Conservation (phyloP, 2,113 vertebrate genomes). For the Phyllostomus hastatus region DNA sequence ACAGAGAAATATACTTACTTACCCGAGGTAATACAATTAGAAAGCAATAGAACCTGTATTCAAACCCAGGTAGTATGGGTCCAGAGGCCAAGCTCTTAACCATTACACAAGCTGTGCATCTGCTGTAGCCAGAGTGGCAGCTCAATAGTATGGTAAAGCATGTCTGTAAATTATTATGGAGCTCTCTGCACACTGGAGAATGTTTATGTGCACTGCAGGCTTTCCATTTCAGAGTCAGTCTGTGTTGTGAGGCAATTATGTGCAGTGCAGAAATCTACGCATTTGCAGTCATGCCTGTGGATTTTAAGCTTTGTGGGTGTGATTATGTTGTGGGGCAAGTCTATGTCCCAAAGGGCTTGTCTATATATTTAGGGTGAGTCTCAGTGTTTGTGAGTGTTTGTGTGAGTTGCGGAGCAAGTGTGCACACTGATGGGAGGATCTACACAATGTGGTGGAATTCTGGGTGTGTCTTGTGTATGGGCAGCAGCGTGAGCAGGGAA, state of each 20-base stretch:
- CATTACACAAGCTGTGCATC: background rate
- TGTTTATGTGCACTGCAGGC: background rate
- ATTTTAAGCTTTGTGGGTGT: background rate
- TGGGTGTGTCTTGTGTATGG: background rate
- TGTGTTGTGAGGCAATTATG: background rate
- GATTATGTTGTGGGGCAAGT: background rate
- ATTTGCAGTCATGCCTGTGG: background rate
- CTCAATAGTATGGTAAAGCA: background rate
- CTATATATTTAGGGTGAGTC: background rate
- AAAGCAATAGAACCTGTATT: background rate
- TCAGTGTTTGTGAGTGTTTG: background rate
- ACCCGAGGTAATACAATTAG: slow-evolving; percentile 38
- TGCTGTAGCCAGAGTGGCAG: background rate
- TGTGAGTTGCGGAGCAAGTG: background rate
- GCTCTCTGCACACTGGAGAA: background rate
- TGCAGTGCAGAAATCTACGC: background rate
- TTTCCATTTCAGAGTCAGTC: background rate
- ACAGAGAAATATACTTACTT: slow-evolving; percentile 64
- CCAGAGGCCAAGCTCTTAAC: slow-evolving; percentile 29
- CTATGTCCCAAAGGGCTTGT: background rate
- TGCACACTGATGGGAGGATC: background rate
- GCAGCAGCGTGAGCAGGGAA: background rate
- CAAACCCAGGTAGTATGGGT: background rate
- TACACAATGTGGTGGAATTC: background rate
- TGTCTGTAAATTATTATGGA: background rate